Conservation (phyloP, 2,797 vertebrate genomes). For the Gouania willdenowi region DNA sequence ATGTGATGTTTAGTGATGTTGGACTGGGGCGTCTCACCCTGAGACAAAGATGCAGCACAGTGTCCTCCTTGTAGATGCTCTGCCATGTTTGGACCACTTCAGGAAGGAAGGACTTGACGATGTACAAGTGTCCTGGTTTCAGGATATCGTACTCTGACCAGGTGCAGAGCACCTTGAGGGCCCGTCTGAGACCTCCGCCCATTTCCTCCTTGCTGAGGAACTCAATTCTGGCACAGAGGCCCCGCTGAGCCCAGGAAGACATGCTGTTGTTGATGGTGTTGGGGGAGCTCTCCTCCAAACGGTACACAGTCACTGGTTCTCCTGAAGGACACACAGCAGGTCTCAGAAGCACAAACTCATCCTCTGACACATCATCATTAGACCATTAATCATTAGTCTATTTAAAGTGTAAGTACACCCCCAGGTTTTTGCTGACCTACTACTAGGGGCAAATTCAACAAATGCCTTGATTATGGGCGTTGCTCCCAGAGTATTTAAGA, state of each 20-base stretch:
- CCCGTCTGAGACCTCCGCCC: conserved; percentile 92
- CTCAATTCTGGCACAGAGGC: conserved; percentile 96
- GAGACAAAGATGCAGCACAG: conserved; percentile 96
- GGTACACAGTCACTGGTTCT: conserved; percentile 95
- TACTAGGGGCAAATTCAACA: too few relatives aligned
- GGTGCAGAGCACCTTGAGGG: conserved; percentile 95
- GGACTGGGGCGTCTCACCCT: conserved; percentile 78
- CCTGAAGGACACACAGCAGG: conserved; percentile 71
- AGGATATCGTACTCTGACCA: conserved; percentile 97
- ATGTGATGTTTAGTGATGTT: too few relatives aligned
- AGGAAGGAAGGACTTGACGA: conserved; percentile 97
- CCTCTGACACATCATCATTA: too few relatives aligned
- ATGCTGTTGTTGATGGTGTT: conserved; percentile 98
- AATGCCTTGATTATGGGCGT: too few relatives aligned
- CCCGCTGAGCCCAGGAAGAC: conserved; percentile 97
- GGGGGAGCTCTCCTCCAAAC: conserved; percentile 96
- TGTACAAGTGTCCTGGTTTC: conserved; percentile 94
- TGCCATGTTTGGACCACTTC: conserved; percentile 97
- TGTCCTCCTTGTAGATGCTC: conserved; percentile 96
- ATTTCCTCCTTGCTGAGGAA: conserved; percentile 99
- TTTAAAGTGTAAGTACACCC: too few relatives aligned
- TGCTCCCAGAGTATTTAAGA: too few relatives aligned
- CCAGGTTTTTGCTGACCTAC: too few relatives aligned
- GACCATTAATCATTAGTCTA: too few relatives aligned
- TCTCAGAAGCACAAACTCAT: neutral